phyloP scores from a whole-genome alignment of 2,113 vertebrate species.

The Albula goreensis region DNA sequence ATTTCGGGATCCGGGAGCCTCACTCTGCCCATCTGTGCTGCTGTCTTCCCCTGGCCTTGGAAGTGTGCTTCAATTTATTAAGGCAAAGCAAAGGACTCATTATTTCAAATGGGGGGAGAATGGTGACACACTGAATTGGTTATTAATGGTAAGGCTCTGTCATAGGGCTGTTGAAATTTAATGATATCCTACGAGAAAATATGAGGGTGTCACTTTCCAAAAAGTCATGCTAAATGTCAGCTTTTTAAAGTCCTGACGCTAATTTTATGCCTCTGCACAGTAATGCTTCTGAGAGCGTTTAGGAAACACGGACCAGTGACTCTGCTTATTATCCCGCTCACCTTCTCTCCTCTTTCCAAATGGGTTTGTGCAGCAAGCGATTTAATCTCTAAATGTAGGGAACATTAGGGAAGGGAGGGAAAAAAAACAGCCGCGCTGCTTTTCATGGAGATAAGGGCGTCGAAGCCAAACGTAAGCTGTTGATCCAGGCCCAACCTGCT shows the following conservation, averaged over 20 bases:
- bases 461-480: slow-evolving; percentile 75
- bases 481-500: slow-evolving; percentile 70
- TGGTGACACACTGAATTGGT: slow-evolving; percentile 99
- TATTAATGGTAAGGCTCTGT: slow-evolving; percentile 99
- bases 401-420: slow-evolving; percentile 84
- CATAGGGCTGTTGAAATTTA: slow-evolving; percentile 99
- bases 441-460: slow-evolving; percentile 78
- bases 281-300: slow-evolving; percentile 99
- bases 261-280: slow-evolving; percentile 99
- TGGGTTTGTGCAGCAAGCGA: slow-evolving; percentile 99
- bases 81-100: slow-evolving; percentile 99
- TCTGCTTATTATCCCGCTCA: slow-evolving; percentile 99
- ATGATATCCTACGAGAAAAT: slow-evolving; percentile 99
- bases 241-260: slow-evolving; percentile 98
- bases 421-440: slow-evolving; percentile 80
- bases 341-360: slow-evolving; percentile 97
- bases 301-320: slow-evolving; percentile 99
- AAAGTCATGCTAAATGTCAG: slow-evolving; percentile 99
- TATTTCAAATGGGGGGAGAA: slow-evolving; percentile 93
- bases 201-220: slow-evolving; percentile 99
- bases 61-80: slow-evolving; percentile 99
- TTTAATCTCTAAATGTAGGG: slow-evolving; percentile 99
- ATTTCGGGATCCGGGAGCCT: slow-evolving; percentile 86
- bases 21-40: slow-evolving; percentile 82
- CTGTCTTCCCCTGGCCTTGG: slow-evolving; percentile 96